Conservation (phyloP, 2,888 invertebrate species). For the Autographa pulchrina region DNA sequence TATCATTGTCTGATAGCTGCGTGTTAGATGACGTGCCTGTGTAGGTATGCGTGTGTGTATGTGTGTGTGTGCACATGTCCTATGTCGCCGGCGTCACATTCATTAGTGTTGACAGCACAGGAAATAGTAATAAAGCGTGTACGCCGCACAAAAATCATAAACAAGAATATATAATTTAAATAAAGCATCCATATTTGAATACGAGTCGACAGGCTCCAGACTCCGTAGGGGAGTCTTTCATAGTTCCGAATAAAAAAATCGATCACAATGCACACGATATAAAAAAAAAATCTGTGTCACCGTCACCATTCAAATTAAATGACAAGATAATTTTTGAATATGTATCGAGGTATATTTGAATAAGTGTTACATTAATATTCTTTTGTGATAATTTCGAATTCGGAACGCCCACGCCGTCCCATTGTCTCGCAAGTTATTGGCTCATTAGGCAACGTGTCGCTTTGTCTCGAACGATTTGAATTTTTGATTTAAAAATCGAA, state of each 20-base stretch:
- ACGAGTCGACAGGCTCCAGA: constrained; percentile 74
- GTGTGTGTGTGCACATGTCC: constrained; percentile 70
- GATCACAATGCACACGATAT: constrained; percentile 76
- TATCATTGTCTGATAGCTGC: constrained; percentile 51
- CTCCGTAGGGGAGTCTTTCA: constrained; percentile 71
- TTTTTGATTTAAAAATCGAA: constrained; percentile 87
- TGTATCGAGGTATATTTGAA: constrained; percentile 87
- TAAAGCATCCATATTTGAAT: constrained; percentile 83
- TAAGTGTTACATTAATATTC: constrained; percentile 89
- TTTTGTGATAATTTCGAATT: constrained; percentile 88
- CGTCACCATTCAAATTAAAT: constrained; percentile 83
- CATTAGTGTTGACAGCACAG: constrained; percentile 84
- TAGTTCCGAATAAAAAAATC: constrained; percentile 71
- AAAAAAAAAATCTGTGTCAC: constrained; percentile 77
- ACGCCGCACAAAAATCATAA: constrained; percentile 79
- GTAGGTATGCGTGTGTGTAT: background rate
- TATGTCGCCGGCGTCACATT: constrained; percentile 79
- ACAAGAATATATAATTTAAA: constrained; percentile 81
- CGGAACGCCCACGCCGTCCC: constrained; percentile 84
- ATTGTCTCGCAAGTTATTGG: constrained; percentile 89
- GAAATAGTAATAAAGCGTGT: constrained; percentile 82
- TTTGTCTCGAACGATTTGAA: constrained; percentile 84
- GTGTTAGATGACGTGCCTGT: constrained; percentile 18
- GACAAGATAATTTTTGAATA: constrained; percentile 86
- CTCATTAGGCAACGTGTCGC: constrained; percentile 87